A percentile compares a stretch with the other conserved stretches of the same genome.
phyloP scores from a whole-genome alignment of 2,888 invertebrate species.

The Hartigia nigra region DNA sequence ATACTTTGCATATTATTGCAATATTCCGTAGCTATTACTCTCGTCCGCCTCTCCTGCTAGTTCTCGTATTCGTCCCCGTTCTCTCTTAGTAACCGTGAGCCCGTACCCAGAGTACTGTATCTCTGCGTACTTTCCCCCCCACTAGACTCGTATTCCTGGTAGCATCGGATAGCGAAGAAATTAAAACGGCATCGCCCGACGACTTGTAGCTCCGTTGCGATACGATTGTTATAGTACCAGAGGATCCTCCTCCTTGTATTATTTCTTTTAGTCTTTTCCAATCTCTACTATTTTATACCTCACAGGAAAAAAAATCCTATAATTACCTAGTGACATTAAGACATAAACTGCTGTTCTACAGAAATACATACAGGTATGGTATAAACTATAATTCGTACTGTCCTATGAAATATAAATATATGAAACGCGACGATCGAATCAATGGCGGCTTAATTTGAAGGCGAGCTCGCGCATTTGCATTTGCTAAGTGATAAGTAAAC shows the following conservation, averaged over 20 bases:
- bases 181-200: neutral
- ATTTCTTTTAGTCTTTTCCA: neutral
- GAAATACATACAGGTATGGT: neutral
- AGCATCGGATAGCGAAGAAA: constrained; percentile 6
- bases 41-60: constrained; percentile 51
- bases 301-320: neutral
- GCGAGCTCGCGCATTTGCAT: constrained; percentile 57
- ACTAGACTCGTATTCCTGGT: neutral
- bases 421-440: constrained; percentile 36
- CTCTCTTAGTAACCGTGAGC: constrained; percentile 8
- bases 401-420: neutral
- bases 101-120: neutral
- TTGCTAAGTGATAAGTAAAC: constrained; percentile 66
- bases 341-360: neutral
- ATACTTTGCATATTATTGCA: constrained; percentile 66
- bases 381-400: neutral
- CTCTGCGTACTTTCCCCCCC: neutral
- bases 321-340: neutral
- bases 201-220: neutral
- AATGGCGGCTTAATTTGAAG: constrained; percentile 51
- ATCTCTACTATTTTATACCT: neutral
- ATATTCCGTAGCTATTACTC: constrained; percentile 62
- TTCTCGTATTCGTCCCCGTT: constrained; percentile 26
- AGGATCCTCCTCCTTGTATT: neutral
- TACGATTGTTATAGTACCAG: neutral